Conservation (phyloP, 2,797 vertebrate species). For the Antrozous pallidus region DNA sequence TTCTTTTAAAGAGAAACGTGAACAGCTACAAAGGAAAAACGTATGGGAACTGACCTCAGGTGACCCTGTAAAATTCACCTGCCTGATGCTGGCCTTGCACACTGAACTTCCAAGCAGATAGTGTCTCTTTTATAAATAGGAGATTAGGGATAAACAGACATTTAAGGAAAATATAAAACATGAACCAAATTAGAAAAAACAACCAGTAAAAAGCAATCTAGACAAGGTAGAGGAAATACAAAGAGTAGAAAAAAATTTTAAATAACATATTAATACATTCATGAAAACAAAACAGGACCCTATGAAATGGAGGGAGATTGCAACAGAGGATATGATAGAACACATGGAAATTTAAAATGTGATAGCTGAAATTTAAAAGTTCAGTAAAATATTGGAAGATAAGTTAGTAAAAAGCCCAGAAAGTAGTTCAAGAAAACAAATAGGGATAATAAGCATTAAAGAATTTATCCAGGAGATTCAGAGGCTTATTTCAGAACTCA, state of each 20-base stretch:
- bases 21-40: too few species aligned
- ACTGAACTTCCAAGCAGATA: too few species aligned
- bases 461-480: background rate
- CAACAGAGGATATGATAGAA: background rate
- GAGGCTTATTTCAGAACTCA: background rate
- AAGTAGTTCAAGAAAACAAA: background rate
- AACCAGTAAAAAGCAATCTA: too few species aligned
- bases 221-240: too few species aligned
- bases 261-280: background rate
- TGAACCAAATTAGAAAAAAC: too few species aligned
- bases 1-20: too few species aligned
- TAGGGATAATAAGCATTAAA: background rate
- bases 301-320: background rate
- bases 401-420: background rate
- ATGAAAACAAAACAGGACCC: background rate
- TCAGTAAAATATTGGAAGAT: background rate
- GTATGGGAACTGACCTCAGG: too few species aligned
- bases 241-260: background rate
- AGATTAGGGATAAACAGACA: too few species aligned
- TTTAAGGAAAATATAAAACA: too few species aligned
- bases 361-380: background rate
- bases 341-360: background rate
- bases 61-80: too few species aligned
- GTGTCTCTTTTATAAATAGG: too few species aligned
- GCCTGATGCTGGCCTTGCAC: too few species aligned